Conservation (phyloP, 2,888 invertebrate genomes). For the Volucella inflata region DNA sequence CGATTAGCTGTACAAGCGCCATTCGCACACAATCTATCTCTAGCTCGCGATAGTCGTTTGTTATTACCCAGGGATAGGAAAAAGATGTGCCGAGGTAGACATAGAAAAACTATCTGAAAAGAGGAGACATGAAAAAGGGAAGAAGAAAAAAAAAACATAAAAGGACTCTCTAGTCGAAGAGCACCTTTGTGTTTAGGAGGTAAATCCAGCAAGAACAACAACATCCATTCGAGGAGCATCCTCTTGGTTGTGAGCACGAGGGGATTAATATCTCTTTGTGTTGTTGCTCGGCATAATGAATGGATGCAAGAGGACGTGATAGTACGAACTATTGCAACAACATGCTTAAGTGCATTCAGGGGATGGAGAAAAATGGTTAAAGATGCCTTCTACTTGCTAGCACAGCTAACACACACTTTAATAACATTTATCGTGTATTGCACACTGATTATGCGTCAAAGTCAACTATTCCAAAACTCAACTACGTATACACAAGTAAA, state of each 20-base stretch:
- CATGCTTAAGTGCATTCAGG: constrained; percentile 65
- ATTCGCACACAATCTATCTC: constrained; percentile 70
- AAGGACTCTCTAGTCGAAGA: constrained; percentile 23
- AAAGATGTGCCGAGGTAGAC: constrained; percentile 37
- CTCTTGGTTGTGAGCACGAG: background rate
- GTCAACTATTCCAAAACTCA: constrained; percentile 53
- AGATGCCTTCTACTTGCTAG: background rate
- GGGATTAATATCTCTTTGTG: constrained; percentile 60
- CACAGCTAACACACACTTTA: constrained; percentile 34
- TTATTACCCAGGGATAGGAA: constrained; percentile 52
- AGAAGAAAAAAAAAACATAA: constrained; percentile 41
- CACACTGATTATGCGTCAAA: constrained; percentile 69
- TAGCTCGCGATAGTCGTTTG: constrained; percentile 53
- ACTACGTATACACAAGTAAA: too few species aligned
- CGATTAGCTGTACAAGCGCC: constrained; percentile 65
- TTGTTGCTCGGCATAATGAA: constrained; percentile 57
- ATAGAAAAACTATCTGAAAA: background rate
- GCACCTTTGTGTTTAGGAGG: constrained; percentile 59
- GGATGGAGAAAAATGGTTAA: background rate
- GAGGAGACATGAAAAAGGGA: too few species aligned
- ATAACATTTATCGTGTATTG: constrained; percentile 62
- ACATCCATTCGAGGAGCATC: constrained; percentile 47
- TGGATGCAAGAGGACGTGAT: constrained; percentile 65
- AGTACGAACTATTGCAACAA: constrained; percentile 72
- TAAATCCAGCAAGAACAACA: background rate